These are phyloP conservation scores for Glossophaga mutica DNA, from an alignment of 2,797 vertebrate genomes.

Conservation along the genomic window DNA sequence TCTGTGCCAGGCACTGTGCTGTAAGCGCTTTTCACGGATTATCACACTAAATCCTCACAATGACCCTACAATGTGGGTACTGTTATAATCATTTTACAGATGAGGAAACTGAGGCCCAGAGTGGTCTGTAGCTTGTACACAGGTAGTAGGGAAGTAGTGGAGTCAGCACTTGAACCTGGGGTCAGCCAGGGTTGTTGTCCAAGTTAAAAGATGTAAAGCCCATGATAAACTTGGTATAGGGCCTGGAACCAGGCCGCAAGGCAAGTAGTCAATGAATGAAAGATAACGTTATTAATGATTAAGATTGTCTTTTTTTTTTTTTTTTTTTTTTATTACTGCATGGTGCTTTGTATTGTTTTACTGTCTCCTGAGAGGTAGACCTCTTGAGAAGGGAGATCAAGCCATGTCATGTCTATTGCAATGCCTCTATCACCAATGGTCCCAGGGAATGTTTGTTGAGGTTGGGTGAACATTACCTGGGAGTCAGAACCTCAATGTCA, in stretches of 20 bases:
- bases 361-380: background rate
- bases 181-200: background rate
- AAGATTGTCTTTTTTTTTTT: background rate
- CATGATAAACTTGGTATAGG: background rate
- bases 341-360: background rate
- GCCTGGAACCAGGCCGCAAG: background rate
- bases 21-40: background rate
- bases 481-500: background rate
- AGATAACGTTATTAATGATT: background rate
- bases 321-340: background rate
- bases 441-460: background rate
- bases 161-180: background rate
- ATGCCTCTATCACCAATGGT: background rate
- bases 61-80: background rate
- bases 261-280: background rate
- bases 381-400: background rate
- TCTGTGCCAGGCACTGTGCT: background rate
- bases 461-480: background rate
- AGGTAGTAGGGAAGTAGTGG: background rate
- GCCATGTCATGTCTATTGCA: background rate
- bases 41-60: background rate
- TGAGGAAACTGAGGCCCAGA: background rate
- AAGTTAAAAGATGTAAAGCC: background rate
- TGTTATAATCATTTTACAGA: background rate
- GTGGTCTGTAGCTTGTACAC: background rate